Conservation (phyloP, 1,140 invertebrate genomes). For the Oedothorax gibbosus region DNA sequence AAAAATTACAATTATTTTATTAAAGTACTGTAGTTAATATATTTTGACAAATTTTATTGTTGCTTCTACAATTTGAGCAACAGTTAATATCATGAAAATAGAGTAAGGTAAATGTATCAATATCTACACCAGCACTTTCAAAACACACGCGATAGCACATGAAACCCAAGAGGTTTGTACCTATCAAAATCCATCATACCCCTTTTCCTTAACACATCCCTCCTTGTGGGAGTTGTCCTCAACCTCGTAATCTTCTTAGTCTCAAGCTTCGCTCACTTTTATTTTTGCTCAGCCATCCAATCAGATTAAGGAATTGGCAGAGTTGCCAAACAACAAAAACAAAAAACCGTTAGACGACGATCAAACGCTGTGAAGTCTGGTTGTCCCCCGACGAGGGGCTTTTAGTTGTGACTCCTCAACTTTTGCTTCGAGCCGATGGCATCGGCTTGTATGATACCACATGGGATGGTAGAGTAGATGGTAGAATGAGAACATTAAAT, state of each 20-base stretch:
- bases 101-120: too few relatives aligned
- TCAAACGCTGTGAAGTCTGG: background rate
- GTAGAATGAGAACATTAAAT: too few relatives aligned
- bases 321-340: background rate
- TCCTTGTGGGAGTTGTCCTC: background rate
- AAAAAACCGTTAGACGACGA: background rate
- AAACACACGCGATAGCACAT: background rate
- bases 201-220: background rate
- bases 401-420: constrained; percentile 23
- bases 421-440: constrained; percentile 2
- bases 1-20: too few relatives aligned
- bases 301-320: constrained; percentile 22
- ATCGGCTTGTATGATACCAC: constrained; percentile 1
- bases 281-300: constrained; percentile 27
- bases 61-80: too few relatives aligned
- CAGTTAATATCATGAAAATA: too few relatives aligned
- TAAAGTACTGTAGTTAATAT: too few relatives aligned
- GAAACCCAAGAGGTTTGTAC: background rate
- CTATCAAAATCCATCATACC: background rate
- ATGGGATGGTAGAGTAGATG: background rate
- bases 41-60: too few relatives aligned
- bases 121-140: background rate
- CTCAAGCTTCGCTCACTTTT: constrained; percentile 2
- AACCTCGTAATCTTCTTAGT: constrained; percentile 34
- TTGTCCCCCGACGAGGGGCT: constrained; percentile 14